Percentiles rank a stretch among this genome's conserved stretches.
Evolutionary conservation across 2,888 invertebrate genomes (phyloP).

Genomic region (Habrosyne pyritoides): DNA sequence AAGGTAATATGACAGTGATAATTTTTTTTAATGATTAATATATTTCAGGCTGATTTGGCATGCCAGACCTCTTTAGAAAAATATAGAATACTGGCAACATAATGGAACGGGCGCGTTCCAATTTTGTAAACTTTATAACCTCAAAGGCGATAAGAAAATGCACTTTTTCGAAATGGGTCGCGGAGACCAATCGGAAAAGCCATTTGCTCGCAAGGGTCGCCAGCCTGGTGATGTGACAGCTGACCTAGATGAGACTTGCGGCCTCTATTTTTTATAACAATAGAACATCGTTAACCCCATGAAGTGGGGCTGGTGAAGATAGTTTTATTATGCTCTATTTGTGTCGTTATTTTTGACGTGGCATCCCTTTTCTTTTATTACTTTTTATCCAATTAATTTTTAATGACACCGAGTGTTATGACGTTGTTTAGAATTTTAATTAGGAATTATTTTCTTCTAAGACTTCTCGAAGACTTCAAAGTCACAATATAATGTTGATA

Average conservation of each 20-base stretch:
- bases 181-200: slow-evolving; percentile 53
- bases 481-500: no score
- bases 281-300: slow-evolving; percentile 56
- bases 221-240: slow-evolving; percentile 39
- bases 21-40: no score
- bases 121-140: slow-evolving; percentile 37
- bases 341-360: slow-evolving; percentile 18
- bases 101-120: slow-evolving; percentile 31
- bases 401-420: no score
- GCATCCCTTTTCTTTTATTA: neutral
- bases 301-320: slow-evolving; percentile 23
- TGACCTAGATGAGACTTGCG: slow-evolving; percentile 52
- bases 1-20: no score
- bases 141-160: slow-evolving; percentile 12
- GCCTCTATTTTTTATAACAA: slow-evolving; percentile 50
- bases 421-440: no score
- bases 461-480: no score
- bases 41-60: no score
- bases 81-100: slow-evolving; percentile 19
- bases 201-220: slow-evolving; percentile 48
- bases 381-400: neutral
- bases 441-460: no score
- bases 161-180: slow-evolving; percentile 7
- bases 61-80: slow-evolving; percentile 21
- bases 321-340: slow-evolving; percentile 18